phyloP scores from a whole-genome alignment of 2,888 invertebrate genomes.

The Megalurothrips usitatus region DNA sequence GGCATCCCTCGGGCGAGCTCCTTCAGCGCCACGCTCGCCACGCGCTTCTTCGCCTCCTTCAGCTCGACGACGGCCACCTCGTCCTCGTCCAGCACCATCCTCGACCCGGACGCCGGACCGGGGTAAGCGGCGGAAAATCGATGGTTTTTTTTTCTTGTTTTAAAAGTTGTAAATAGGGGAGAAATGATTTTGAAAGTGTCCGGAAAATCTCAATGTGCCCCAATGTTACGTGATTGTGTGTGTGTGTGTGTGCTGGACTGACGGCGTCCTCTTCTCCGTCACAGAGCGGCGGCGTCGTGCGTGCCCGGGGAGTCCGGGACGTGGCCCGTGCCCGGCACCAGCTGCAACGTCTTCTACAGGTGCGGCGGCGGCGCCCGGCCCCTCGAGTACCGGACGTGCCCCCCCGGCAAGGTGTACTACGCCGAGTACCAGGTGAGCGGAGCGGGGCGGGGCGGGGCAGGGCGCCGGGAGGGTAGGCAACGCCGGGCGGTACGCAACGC shows the following conservation, averaged over 20 bases:
- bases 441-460: too few species aligned
- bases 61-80: background rate
- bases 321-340: conserved; percentile 35
- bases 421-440: conserved; percentile 31
- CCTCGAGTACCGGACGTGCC: conserved; percentile 34
- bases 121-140: background rate
- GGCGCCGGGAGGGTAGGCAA: background rate
- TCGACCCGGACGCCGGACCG: background rate
- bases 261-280: too few species aligned
- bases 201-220: too few species aligned
- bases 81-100: background rate
- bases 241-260: too few species aligned
- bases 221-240: too few species aligned
- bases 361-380: conserved; percentile 37
- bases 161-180: too few species aligned
- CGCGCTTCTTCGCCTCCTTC: conserved; percentile 23
- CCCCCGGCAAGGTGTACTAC: conserved; percentile 29
- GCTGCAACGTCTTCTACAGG: conserved; percentile 38
- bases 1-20: background rate
- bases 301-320: conserved; percentile 1
- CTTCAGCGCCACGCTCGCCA: conserved; percentile 13
- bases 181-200: too few species aligned
- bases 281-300: background rate
- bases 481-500: too few species aligned
- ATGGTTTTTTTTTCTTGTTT: background rate